Base-by-base conservation (phyloP, 2,113 vertebrate species). In the Rissa tridactyla region DNA sequence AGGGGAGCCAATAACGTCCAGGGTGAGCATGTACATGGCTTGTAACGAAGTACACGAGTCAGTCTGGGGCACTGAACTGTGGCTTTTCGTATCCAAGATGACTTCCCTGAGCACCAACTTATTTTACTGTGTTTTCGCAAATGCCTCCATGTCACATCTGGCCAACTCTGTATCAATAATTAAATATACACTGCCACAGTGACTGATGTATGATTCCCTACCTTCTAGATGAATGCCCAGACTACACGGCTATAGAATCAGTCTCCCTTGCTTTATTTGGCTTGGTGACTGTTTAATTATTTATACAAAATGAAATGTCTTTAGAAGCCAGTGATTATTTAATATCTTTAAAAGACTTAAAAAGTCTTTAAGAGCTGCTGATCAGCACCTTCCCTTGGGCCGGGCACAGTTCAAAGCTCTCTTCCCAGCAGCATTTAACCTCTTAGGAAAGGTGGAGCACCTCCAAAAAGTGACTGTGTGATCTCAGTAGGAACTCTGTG, bases 251-350 rank as follows among this genome's bases (percentile, higher is more conserved):
- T 82, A 90, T 66, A 79, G 82, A 94, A 82, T 91, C 84, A 87
- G 66, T 77, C 91, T 96, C 70, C 54, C 15, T 87, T 96, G 92
- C 78, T 96, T 93, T 94, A 88, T 86, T 95, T 96, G 87, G 78
- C 87, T 82, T 91, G 62, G 58, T 89, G 86, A 70, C 46, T 94
- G 55, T 89, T 95, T 92, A 91, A 95, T 88, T 96, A 91, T 96
- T 96, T 96, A 88, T 65, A 82, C 58, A 88, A 88, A 95, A 84
- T 17, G 26, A 95, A 95, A 93, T 55, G 79, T 72, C 82, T 88
- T 94, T 90, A 87, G 44, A 96, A 91, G 68, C 17, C 42, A 91
- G 58, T 62, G 64, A 78, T 72, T 57, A 40, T 85, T 87, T 79
- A 90, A 76, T 85, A 72, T 42, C 26, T 85, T 86, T 80, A 65